Percentiles rank a stretch among this genome's conserved stretches.
phyloP scores from a whole-genome alignment of 2,888 invertebrate genomes.

The Nezara viridula region DNA sequence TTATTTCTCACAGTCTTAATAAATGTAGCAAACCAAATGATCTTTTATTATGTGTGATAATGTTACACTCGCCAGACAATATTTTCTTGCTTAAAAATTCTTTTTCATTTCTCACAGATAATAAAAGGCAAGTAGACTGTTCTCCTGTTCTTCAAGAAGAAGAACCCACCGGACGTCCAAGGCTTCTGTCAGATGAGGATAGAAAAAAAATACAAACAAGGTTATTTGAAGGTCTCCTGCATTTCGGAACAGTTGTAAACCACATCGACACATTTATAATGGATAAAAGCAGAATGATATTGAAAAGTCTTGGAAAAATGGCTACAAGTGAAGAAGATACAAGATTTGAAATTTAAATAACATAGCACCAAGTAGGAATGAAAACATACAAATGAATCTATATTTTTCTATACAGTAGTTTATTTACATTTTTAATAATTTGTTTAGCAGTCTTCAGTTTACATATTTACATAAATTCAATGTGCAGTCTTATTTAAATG shows the following conservation, averaged over 20 bases:
- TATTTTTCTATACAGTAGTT: background rate
- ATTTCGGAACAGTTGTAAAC: slow-evolving; percentile 62
- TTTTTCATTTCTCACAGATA: background rate
- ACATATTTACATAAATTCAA: background rate
- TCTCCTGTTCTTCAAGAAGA: slow-evolving; percentile 34
- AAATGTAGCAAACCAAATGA: no score
- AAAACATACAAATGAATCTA: background rate
- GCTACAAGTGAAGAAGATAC: slow-evolving; percentile 61
- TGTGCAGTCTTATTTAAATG: background rate
- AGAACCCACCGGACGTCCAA: background rate
- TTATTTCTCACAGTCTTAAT: no score
- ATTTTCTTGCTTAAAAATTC: background rate
- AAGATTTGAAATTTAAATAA: slow-evolving; percentile 54
- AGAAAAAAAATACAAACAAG: slow-evolving; percentile 37
- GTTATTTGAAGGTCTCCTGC: slow-evolving; percentile 50
- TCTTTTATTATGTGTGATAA: no score
- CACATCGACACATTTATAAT: slow-evolving; percentile 62
- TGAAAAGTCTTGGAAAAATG: slow-evolving; percentile 61
- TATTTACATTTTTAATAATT: background rate
- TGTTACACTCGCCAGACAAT: background rate
- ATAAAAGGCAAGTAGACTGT: slow-evolving; percentile 53
- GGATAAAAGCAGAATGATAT: slow-evolving; percentile 61
- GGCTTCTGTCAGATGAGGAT: background rate
- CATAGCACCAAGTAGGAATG: background rate
- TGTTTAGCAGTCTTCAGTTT: background rate